phyloP scores from a whole-genome alignment of 2,113 vertebrate genomes.

The Opisthocomus hoazin region DNA sequence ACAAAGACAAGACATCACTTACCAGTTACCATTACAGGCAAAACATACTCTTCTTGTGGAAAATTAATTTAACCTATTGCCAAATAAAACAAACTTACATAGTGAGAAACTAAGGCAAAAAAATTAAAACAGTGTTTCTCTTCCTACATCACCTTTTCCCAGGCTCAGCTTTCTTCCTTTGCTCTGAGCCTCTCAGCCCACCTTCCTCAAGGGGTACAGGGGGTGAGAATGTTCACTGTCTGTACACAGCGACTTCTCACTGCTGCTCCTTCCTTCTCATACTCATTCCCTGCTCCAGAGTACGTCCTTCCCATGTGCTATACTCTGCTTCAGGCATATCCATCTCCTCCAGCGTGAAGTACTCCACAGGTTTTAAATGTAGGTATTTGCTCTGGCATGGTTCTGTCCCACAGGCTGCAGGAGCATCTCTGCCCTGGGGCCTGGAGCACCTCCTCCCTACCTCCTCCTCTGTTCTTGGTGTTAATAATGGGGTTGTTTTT shows the following conservation, averaged over 20 bases:
- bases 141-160: background rate
- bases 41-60: background rate
- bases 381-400: too few species aligned
- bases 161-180: background rate
- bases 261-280: background rate
- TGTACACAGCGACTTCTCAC: accelerated
- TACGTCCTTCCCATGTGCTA: accelerated
- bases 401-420: background rate
- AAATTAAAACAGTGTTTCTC: accelerated
- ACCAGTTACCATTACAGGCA: too few species aligned
- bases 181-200: accelerated
- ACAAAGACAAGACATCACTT: background rate
- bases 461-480: background rate
- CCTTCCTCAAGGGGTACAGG: accelerated
- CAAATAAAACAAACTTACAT: background rate
- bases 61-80: background rate
- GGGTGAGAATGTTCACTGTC: accelerated
- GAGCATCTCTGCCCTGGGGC: background rate
- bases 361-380: too few species aligned
- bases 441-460: too few species aligned
- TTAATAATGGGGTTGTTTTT: accelerated
- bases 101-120: background rate
- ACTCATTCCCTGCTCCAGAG: background rate
- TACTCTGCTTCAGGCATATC: background rate
- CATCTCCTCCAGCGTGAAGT: accelerated